Evolutionary conservation across 2,888 invertebrate genomes (phyloP).

Genomic region (Cantharis lateralis): DNA sequence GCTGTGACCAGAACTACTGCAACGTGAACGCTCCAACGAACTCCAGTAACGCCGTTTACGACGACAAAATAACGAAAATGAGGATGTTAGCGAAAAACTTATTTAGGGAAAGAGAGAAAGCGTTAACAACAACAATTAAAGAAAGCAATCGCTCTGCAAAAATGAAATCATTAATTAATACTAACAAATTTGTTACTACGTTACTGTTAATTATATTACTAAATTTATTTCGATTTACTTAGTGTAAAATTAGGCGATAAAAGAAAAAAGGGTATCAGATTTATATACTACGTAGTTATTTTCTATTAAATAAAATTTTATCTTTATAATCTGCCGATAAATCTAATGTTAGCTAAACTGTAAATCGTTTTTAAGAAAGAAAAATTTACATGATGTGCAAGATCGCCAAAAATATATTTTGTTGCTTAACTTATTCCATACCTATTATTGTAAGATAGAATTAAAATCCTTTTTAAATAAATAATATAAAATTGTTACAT

Average conservation of each 20-base stretch:
- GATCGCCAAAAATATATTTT: neutral
- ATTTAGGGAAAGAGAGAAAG: conserved; percentile 53
- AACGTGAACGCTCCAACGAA: conserved; percentile 66
- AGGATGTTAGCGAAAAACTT: conserved; percentile 54
- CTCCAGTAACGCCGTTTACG: conserved; percentile 61
- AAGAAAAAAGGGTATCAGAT: neutral
- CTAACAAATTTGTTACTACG: conserved; percentile 1
- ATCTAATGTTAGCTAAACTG: neutral
- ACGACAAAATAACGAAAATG: conserved; percentile 57
- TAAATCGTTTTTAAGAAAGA: neutral
- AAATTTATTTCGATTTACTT: conserved; percentile 18
- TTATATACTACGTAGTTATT: conserved; percentile 1
- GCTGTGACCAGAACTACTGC: conserved; percentile 68
- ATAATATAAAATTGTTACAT: neutral
- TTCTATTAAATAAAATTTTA: neutral
- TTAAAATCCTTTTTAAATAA: neutral
- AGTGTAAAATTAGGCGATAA: conserved; percentile 4
- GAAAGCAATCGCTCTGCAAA: conserved; percentile 36
- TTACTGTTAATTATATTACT: conserved; percentile 7
- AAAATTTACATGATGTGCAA: conserved; percentile 1
- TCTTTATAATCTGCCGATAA: conserved; percentile 1
- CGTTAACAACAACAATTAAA: conserved; percentile 53
- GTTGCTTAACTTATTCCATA: neutral
- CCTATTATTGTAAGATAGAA: neutral
- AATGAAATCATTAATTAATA: conserved; percentile 1